phyloP scores from a whole-genome alignment of 2,113 vertebrate genomes.

The Callopanchax toddi region DNA sequence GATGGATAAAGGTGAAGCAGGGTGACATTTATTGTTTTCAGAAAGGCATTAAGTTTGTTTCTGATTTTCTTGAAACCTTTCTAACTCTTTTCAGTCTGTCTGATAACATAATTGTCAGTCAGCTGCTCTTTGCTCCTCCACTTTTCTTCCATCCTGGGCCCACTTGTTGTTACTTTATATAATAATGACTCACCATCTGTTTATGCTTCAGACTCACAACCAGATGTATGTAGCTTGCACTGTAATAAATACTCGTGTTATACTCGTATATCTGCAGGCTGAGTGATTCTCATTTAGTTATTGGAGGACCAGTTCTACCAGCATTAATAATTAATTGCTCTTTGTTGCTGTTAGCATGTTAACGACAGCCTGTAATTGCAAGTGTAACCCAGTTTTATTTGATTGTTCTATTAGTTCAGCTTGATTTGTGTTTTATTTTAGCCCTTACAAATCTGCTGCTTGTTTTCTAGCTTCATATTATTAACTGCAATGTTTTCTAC shows the following conservation, averaged over 20 bases:
- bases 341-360: slow-evolving; percentile 33
- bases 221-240: slow-evolving; percentile 24
- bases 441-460: background rate
- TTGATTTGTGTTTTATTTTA: slow-evolving; percentile 29
- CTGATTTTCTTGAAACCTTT: slow-evolving; percentile 11
- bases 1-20: background rate
- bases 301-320: slow-evolving; percentile 38
- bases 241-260: slow-evolving; percentile 3
- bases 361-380: slow-evolving; percentile 47
- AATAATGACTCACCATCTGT: slow-evolving; percentile 62
- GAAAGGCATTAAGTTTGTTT: slow-evolving; percentile 1
- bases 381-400: slow-evolving; percentile 12
- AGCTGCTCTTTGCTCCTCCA: slow-evolving; percentile 33
- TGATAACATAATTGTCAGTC: slow-evolving; percentile 44
- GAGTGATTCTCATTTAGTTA: slow-evolving; percentile 33
- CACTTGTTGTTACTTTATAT: slow-evolving; percentile 64
- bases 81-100: slow-evolving; percentile 20
- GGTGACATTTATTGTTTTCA: background rate
- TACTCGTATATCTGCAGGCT: background rate
- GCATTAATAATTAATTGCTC: slow-evolving; percentile 49
- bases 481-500: slow-evolving; percentile 1
- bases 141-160: slow-evolving; percentile 41
- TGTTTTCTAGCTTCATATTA: slow-evolving; percentile 22
- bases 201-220: slow-evolving; percentile 38
- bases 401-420: slow-evolving; percentile 33